Evolutionary conservation across 2,113 vertebrate genomes (phyloP).

Genomic region (Silurus asotus): DNA sequence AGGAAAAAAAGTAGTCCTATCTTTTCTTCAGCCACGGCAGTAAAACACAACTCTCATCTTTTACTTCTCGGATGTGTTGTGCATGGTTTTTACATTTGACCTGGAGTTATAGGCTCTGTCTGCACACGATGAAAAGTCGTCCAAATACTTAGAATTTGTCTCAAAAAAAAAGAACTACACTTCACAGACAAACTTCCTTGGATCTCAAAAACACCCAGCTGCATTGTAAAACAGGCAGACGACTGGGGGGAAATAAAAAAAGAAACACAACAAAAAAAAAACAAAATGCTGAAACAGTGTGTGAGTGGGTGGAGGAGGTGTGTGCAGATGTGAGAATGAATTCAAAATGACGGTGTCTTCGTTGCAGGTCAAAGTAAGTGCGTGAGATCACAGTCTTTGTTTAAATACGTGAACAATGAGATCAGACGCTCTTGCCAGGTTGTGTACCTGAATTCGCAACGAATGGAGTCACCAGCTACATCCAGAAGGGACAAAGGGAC

Average conservation of each 20-base stretch:
- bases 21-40: neutral
- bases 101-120: neutral
- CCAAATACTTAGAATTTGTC: slow-evolving; percentile 26
- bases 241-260: slow-evolving; percentile 1
- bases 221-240: slow-evolving; percentile 46
- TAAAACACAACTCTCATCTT: neutral
- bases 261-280: neutral
- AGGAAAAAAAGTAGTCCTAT: neutral
- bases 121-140: slow-evolving; percentile 1
- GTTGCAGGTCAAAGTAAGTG: neutral
- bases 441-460: slow-evolving; percentile 27
- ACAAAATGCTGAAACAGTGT: neutral
- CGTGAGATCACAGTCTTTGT: neutral
- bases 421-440: slow-evolving; percentile 3
- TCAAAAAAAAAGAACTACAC: slow-evolving; percentile 19
- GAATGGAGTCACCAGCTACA: slow-evolving; percentile 33
- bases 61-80: neutral
- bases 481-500: slow-evolving; percentile 43
- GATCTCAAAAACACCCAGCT: slow-evolving; percentile 43
- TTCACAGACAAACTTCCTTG: slow-evolving; percentile 38
- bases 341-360: slow-evolving; percentile 21
- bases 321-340: slow-evolving; percentile 41
- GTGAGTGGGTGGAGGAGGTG: slow-evolving; percentile 31
- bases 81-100: slow-evolving; percentile 2
- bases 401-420: slow-evolving; percentile 12